Base-by-base conservation (phyloP, 2,888 invertebrate genomes). In the Oxyscelio sp. region DNA sequence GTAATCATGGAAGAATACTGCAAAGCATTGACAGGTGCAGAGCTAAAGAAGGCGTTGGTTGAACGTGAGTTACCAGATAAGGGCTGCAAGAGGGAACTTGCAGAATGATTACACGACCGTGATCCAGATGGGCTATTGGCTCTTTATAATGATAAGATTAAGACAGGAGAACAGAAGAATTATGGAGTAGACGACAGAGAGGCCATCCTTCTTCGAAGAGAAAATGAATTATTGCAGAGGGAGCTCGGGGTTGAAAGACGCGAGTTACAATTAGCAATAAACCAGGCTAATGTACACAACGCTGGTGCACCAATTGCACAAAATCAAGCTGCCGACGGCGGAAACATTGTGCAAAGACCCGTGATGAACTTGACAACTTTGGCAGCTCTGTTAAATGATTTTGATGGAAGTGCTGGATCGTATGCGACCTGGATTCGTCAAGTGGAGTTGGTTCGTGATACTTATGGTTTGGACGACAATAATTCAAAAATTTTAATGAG, bases 381-480 rank as follows among this genome's bases (percentile, higher is more conserved):
- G 5, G 38, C 13, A 17, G 66, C 70, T 17, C 31, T 79, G n/a
- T 22, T 80, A 13, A 74, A 48, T 13, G 54, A 73, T 6, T 82
- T 77, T 13, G 78, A 75, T 15, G 78, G 81, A 4, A 40, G 31
- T 19, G 52, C 9, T 27, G 52, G 73, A 4, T 19, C 17, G 6
- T 85, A 75, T 24, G 50, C 52, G 40, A 78, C 9, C 5, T 85
- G 87, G 83, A 43, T 74, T 31, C 63, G 58, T 13, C 83, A 83
- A 65, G 40, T 85, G 1, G 24, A 58, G 11, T 59, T 87, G 4
- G 19, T 83, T 5, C 54, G 68, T 17, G 15, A 17, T 15, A 21
- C 74, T 1, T 85, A 85, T 22, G 17, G 1, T 0, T 27, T 87
- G 2, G 63, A 78, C 6, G 83, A 87, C 0, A 43, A 45, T 21